phyloP scores from a whole-genome alignment of 2,888 invertebrate species.

The Hemithea aestivaria region DNA sequence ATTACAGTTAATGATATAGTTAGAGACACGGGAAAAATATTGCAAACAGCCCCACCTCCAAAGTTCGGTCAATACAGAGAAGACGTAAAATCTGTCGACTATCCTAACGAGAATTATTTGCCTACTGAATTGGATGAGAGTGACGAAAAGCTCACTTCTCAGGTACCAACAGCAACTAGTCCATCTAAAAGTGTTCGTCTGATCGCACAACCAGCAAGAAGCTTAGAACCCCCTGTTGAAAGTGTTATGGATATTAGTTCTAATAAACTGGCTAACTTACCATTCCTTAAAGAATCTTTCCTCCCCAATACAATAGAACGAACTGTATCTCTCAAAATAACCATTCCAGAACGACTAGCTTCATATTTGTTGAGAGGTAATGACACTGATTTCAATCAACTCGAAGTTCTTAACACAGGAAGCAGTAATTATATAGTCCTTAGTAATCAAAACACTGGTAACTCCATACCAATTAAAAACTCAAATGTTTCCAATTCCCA shows the following conservation, averaged over 20 bases:
- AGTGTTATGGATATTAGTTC: constrained; percentile 34
- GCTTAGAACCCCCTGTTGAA: constrained; percentile 56
- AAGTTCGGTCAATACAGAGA: constrained; percentile 42
- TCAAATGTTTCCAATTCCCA: constrained; percentile 70
- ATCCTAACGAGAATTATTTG: constrained; percentile 42
- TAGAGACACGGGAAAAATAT: constrained; percentile 55
- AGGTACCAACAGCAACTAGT: constrained; percentile 37
- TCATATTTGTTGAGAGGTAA: constrained; percentile 56
- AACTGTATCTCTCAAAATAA: constrained; percentile 70
- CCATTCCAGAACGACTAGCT: constrained; percentile 66
- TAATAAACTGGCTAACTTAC: constrained; percentile 54
- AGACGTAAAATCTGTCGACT: constrained; percentile 37
- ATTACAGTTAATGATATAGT: constrained; percentile 62
- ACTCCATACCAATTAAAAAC: constrained; percentile 59
- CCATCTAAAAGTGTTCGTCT: constrained; percentile 46
- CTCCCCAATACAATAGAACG: constrained; percentile 64
- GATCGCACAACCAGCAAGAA: constrained; percentile 44
- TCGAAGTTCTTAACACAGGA: constrained; percentile 69
- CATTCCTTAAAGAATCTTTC: constrained; percentile 55
- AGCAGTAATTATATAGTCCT: constrained; percentile 67
- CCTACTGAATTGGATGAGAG: constrained; percentile 42
- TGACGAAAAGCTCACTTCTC: constrained; percentile 53
- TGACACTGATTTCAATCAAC: constrained; percentile 50
- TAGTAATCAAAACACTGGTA: constrained; percentile 47
- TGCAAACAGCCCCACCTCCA: constrained; percentile 48